Percentiles rank a stretch among this genome's conserved stretches.
Conservation (phyloP, 2,113 vertebrate genomes). For the Rhadina sibilatrix region DNA sequence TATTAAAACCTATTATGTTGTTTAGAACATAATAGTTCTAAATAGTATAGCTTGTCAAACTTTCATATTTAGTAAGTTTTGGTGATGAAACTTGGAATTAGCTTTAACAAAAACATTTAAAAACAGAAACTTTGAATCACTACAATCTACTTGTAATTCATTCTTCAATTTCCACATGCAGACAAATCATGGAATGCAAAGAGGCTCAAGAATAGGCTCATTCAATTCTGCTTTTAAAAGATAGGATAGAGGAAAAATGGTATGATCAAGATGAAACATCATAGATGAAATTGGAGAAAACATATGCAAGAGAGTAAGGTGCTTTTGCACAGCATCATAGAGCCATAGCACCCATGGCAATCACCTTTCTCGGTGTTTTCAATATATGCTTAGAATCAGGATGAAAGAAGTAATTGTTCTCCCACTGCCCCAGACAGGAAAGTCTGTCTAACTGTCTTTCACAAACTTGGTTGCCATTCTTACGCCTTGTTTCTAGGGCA, state of each 20-base stretch:
- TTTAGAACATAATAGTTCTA: no score
- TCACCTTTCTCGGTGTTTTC: neutral
- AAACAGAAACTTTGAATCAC: neutral
- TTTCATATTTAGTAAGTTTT: neutral
- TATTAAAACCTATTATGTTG: neutral
- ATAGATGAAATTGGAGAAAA: neutral
- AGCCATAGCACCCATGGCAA: neutral
- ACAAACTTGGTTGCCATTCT: neutral
- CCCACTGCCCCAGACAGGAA: neutral
- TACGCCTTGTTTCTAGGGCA: neutral
- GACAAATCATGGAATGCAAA: neutral
- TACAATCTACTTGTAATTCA: neutral
- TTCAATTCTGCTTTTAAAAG: neutral
- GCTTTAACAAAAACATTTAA: neutral
- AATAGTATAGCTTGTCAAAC: neutral
- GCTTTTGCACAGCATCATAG: neutral
- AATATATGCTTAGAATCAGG: neutral
- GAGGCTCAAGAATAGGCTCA: neutral
- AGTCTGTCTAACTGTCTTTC: neutral
- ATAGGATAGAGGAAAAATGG: neutral
- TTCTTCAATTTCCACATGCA: neutral
- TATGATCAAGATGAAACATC: neutral
- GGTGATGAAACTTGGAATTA: neutral
- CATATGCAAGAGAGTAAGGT: accelerated
- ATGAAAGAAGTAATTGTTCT: neutral